Evolutionary conservation across 2,888 invertebrate genomes (phyloP).

Genomic region (Athrips mouffetella): DNA sequence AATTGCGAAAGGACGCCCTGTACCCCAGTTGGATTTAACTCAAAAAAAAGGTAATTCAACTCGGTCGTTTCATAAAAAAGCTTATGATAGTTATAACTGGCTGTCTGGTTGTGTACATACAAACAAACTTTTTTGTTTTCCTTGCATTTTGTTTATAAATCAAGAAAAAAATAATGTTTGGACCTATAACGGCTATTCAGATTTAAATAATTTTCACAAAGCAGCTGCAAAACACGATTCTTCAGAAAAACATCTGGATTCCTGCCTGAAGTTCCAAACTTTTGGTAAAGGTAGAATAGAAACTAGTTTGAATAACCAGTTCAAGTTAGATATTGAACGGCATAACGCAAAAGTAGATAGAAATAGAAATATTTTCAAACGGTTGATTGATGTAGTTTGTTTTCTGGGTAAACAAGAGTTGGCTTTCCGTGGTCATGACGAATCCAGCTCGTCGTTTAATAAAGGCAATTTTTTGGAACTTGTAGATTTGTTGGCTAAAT

Average conservation of each 20-base stretch:
- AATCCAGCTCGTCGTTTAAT: not conserved
- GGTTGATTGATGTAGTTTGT: slow-evolving; percentile 14
- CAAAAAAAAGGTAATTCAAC: too few relatives aligned
- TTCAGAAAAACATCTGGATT: slow-evolving; percentile 11
- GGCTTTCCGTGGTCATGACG: not conserved
- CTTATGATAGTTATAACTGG: too few relatives aligned
- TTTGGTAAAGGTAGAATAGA: slow-evolving; percentile 14
- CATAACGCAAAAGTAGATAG: slow-evolving; percentile 17
- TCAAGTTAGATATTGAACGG: slow-evolving; percentile 12
- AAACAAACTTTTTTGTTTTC: too few relatives aligned
- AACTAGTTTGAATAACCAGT: slow-evolving; percentile 9
- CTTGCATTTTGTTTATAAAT: too few relatives aligned
- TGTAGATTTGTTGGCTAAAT: not conserved
- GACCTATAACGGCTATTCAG: too few relatives aligned
- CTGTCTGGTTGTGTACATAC: too few relatives aligned
- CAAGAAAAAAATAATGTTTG: too few relatives aligned
- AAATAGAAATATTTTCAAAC: slow-evolving; percentile 13
- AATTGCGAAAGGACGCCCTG: too few relatives aligned
- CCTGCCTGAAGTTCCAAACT: slow-evolving; percentile 8
- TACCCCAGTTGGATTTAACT: too few relatives aligned
- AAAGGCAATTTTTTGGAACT: not conserved
- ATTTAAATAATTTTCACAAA: too few relatives aligned
- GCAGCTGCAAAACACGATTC: slow-evolving; percentile 14
- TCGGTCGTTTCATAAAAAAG: too few relatives aligned
- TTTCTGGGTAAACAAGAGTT: slow-evolving; percentile 3